phyloP scores from a whole-genome alignment of 2,797 vertebrate species.

The Alauda arvensis region DNA sequence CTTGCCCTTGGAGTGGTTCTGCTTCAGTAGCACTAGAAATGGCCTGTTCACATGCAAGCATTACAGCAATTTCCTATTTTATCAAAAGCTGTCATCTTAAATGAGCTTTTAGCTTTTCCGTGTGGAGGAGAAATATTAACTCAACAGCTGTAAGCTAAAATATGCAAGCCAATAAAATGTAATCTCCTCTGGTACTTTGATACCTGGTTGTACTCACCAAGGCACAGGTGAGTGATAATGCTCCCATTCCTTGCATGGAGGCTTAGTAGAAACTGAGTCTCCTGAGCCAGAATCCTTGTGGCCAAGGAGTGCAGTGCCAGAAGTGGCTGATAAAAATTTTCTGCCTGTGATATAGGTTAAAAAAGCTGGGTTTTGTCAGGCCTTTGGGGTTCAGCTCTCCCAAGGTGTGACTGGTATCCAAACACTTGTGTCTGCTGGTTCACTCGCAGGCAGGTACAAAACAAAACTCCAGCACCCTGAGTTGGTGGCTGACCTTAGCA shows the following conservation, averaged over 20 bases:
- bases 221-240: neutral
- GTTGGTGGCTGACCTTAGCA: neutral
- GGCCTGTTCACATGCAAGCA: neutral
- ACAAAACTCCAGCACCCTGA: neutral
- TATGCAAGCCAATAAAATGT: neutral
- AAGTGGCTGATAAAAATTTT: neutral
- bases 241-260: neutral
- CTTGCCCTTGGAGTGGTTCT: neutral
- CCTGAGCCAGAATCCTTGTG: neutral
- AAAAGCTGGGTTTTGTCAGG: neutral
- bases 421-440: neutral
- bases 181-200: neutral
- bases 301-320: neutral
- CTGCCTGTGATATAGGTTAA: neutral
- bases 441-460: neutral
- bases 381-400: neutral
- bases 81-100: neutral
- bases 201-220: neutral
- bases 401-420: neutral
- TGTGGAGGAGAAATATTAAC: neutral
- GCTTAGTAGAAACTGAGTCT: neutral
- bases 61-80: neutral
- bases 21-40: neutral
- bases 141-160: neutral
- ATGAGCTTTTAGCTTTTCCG: neutral